Conservation (phyloP, 2,888 invertebrate species). For the Cryptus viduatorius region DNA sequence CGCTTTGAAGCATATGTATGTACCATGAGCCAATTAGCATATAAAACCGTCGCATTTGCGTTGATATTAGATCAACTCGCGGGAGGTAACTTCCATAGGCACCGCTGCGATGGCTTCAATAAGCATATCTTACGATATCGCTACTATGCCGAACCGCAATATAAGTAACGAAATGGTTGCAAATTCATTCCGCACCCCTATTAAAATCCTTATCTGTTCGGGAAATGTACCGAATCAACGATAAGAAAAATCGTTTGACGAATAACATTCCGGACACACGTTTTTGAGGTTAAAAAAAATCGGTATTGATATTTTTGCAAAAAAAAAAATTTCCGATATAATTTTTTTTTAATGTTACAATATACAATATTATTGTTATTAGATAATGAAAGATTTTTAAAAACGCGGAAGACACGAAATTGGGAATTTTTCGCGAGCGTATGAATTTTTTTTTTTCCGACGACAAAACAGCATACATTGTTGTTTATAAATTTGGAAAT, state of each 20-base stretch:
- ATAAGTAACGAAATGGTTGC: background rate
- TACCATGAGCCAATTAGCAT: slow-evolving; percentile 79
- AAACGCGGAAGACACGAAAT: background rate
- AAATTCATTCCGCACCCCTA: background rate
- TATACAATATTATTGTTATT: too few species aligned
- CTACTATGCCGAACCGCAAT: background rate
- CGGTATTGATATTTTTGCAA: too few species aligned
- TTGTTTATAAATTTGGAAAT: background rate
- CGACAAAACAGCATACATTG: background rate
- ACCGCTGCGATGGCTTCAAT: slow-evolving; percentile 66
- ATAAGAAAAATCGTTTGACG: too few species aligned
- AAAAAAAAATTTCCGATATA: too few species aligned
- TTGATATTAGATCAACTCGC: slow-evolving; percentile 75
- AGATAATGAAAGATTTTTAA: too few species aligned
- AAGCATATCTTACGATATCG: slow-evolving; percentile 70
- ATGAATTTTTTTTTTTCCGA: background rate
- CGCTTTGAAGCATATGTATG: slow-evolving; percentile 72
- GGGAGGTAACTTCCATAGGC: slow-evolving; percentile 30
- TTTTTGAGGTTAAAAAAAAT: too few species aligned
- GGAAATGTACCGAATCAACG: too few species aligned
- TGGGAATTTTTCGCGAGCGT: background rate
- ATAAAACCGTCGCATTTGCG: slow-evolving; percentile 79
- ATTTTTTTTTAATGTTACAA: too few species aligned
- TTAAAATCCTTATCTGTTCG: background rate
- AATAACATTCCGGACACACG: too few species aligned